phyloP scores from a whole-genome alignment of 1,140 invertebrate genomes.

The Maniola jurtina region DNA sequence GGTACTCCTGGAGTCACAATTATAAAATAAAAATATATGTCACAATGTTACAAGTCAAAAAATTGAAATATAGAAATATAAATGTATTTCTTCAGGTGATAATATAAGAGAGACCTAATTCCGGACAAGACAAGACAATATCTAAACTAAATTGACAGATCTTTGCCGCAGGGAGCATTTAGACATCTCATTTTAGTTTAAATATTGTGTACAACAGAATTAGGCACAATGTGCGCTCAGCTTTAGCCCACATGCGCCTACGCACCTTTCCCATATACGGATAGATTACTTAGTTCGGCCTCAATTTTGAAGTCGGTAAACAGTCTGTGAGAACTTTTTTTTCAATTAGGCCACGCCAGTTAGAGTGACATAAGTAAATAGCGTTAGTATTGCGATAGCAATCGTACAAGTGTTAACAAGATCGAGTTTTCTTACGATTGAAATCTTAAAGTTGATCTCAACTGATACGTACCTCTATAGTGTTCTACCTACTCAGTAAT shows the following conservation, averaged over 20 bases:
- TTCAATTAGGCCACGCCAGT: constrained; percentile 30
- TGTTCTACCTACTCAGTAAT: not conserved
- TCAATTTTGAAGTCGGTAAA: constrained; percentile 28
- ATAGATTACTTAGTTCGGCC: constrained; percentile 29
- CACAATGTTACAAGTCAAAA: too few relatives aligned
- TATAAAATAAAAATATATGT: too few relatives aligned
- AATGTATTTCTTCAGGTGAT: too few relatives aligned
- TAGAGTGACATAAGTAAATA: constrained; percentile 33
- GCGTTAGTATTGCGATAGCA: constrained; percentile 12
- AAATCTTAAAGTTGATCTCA: not conserved
- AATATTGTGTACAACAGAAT: constrained; percentile 4
- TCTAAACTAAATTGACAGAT: too few relatives aligned
- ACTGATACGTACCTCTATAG: not conserved
- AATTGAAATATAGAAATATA: too few relatives aligned
- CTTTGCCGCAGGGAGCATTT: too few relatives aligned
- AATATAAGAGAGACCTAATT: too few relatives aligned
- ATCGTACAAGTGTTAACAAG: not conserved
- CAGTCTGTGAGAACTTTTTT: constrained; percentile 34
- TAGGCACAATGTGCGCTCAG: constrained; percentile 11
- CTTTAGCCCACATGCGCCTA: constrained; percentile 31
- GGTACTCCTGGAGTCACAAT: too few relatives aligned
- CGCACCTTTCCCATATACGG: constrained; percentile 33
- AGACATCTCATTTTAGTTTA: too few relatives aligned
- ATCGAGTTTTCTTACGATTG: not conserved
- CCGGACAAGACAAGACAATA: too few relatives aligned